A percentile compares a stretch with the other conserved stretches of the same genome.
Conservation (phyloP, 1,140 invertebrate genomes). For the Eciton burchellii region DNA sequence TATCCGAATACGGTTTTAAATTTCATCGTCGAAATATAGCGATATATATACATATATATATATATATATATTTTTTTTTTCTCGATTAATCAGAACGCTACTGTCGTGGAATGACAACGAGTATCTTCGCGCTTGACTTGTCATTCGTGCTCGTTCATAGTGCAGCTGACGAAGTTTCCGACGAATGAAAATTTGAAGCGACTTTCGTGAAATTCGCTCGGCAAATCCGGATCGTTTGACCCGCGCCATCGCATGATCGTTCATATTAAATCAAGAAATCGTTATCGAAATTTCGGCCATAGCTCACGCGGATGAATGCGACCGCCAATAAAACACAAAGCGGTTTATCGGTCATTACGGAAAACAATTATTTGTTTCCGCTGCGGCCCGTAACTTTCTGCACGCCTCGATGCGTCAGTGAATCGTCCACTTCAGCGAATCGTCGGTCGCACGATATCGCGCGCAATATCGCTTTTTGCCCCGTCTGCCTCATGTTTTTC, state of each 20-base stretch:
- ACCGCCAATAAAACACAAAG: slow-evolving; percentile 30
- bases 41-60: no score
- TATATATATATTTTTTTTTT: no score
- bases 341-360: slow-evolving; percentile 56
- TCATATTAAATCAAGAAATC: not conserved
- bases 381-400: slow-evolving; percentile 57
- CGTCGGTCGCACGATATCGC: slow-evolving; percentile 38
- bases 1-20: no score
- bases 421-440: slow-evolving; percentile 60
- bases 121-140: no score
- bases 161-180: no score
- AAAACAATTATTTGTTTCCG: slow-evolving; percentile 73
- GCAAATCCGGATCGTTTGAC: not conserved
- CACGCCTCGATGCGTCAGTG: slow-evolving; percentile 50
- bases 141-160: no score
- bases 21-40: no score
- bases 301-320: slow-evolving; percentile 43
- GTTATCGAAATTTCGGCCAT: slow-evolving; percentile 26
- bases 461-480: slow-evolving; percentile 25
- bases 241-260: not conserved
- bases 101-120: no score
- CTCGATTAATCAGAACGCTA: no score
- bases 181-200: no score
- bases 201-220: not conserved
- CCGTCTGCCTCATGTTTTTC: not conserved